A percentile compares a stretch with the other conserved stretches of the same genome.
phyloP scores from a whole-genome alignment of 2,888 invertebrate species.

The Lagria hirta region DNA sequence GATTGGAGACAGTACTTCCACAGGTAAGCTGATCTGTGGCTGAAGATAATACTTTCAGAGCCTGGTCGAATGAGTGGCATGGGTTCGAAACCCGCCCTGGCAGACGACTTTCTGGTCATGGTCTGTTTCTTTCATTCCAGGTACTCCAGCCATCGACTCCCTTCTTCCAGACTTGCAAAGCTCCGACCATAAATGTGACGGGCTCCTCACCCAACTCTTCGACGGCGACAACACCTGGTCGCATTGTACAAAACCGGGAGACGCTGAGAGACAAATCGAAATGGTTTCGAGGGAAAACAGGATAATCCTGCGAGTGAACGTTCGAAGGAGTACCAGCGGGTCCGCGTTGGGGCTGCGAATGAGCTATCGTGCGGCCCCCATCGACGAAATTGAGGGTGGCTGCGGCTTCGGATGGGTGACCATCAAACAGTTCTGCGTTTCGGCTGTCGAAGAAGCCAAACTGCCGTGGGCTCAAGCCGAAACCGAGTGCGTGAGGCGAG shows the following conservation, averaged over 20 bases:
- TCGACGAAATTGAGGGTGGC: conserved; percentile 63
- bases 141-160: conserved; percentile 32
- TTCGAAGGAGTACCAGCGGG: conserved; percentile 34
- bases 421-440: conserved; percentile 67
- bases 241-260: conserved; percentile 63
- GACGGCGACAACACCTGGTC: conserved; percentile 63
- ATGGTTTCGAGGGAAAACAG: conserved; percentile 62
- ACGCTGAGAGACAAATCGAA: conserved; percentile 61
- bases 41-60: no score
- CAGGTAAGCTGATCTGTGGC: no score
- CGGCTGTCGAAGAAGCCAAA: conserved; percentile 60
- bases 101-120: background rate
- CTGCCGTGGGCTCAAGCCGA: conserved; percentile 70
- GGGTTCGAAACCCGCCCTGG: no score
- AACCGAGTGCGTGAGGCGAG: conserved; percentile 62
- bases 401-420: conserved; percentile 74
- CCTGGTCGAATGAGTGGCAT: no score
- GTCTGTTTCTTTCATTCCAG: conserved; percentile 25
- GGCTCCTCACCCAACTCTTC: conserved; percentile 60
- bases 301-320: conserved; percentile 54
- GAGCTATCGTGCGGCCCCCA: conserved; percentile 65
- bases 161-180: conserved; percentile 35
- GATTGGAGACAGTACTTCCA: conserved; percentile 55
- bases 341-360: conserved; percentile 55
- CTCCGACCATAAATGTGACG: conserved; percentile 55